Conservation (phyloP, 2,888 invertebrate genomes). For the Thecocarcelia acutangulata region DNA sequence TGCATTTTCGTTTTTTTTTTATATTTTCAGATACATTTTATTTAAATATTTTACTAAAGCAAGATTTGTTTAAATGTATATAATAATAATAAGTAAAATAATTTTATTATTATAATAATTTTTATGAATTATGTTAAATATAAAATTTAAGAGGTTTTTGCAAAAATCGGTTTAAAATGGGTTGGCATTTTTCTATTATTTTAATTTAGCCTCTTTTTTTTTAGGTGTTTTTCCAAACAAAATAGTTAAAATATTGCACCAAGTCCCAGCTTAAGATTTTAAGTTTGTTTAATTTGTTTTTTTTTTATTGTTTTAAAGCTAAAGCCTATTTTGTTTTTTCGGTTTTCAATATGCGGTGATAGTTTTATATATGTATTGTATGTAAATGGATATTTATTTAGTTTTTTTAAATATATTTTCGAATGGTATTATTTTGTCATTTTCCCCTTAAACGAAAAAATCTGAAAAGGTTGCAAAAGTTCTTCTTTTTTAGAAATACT, state of each 20-base stretch:
- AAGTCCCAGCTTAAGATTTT: constrained; percentile 61
- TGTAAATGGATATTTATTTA: too few species aligned
- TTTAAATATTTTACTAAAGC: constrained; percentile 39
- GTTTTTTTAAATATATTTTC: too few species aligned
- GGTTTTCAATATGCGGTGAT: background rate
- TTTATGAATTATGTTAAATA: background rate
- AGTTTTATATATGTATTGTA: too few species aligned
- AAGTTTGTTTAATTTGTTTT: background rate
- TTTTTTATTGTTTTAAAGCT: constrained; percentile 7
- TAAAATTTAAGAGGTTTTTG: background rate
- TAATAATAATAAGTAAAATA: too few species aligned
- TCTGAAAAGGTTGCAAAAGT: too few species aligned
- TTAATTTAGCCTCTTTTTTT: constrained; percentile 9
- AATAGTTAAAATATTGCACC: constrained; percentile 57
- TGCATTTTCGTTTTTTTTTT: constrained; percentile 11
- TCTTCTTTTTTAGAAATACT: too few species aligned
- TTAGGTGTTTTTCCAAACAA: constrained; percentile 15
- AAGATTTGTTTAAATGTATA: constrained; percentile 1
- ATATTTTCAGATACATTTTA: constrained; percentile 13
- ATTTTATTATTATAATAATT: too few species aligned
- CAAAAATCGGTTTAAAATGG: background rate
- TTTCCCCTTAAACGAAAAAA: too few species aligned
- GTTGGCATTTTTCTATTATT: background rate
- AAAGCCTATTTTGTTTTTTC: background rate
- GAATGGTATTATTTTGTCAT: too few species aligned